Evolutionary conservation across 2,113 vertebrate species (phyloP).

Genomic region (Lasiurus cinereus): DNA sequence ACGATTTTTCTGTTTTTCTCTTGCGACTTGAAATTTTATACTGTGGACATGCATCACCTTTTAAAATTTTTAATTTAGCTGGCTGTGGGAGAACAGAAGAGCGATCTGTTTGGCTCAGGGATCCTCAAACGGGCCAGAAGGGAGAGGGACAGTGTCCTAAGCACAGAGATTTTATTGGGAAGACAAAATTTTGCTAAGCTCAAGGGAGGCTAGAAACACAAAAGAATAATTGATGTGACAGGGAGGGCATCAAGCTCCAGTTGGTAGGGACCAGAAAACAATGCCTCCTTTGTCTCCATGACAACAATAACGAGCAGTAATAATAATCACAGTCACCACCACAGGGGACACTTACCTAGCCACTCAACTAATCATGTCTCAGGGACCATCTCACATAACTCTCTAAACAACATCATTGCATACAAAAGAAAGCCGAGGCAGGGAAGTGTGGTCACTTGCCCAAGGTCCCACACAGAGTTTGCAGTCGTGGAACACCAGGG

Average conservation of each 20-base stretch:
- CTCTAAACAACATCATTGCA: fast-evolving
- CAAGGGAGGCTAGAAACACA: slow-evolving; percentile 46
- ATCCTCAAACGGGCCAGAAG: background rate
- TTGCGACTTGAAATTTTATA: background rate
- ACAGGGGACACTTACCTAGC: background rate
- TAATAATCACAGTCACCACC: fast-evolving
- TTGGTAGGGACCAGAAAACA: background rate
- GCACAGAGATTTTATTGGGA: slow-evolving; percentile 66
- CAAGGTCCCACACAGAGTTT: background rate
- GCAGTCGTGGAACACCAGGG: background rate
- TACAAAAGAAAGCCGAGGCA: background rate
- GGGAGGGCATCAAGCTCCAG: background rate
- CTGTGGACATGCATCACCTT: background rate
- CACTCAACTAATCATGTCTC: background rate
- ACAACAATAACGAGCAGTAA: background rate
- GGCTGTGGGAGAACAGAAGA: background rate
- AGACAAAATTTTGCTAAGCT: slow-evolving; percentile 73
- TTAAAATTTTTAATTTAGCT: background rate
- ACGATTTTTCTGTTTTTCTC: background rate
- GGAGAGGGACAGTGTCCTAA: background rate
- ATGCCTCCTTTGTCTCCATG: no score
- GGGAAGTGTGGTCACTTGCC: background rate
- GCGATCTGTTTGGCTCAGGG: background rate
- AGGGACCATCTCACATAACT: background rate
- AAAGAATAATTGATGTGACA: background rate